phyloP scores from a whole-genome alignment of 2,113 vertebrate species.

The Nesoenas mayeri region DNA sequence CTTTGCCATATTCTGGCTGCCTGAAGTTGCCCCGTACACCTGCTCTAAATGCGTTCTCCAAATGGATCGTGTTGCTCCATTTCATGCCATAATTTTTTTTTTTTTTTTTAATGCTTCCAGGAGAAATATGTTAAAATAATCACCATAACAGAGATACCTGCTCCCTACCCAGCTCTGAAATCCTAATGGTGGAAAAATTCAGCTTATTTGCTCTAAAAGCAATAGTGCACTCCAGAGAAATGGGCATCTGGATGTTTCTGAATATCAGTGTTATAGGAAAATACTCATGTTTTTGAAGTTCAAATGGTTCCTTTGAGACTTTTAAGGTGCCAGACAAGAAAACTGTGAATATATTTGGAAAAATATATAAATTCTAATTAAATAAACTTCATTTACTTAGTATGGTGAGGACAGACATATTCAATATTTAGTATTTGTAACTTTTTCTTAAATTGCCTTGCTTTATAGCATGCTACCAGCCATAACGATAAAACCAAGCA shows the following conservation, averaged over 20 bases:
- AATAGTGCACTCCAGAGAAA: conserved; percentile 8
- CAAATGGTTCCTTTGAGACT: conserved; percentile 17
- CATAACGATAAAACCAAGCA: conserved; percentile 57
- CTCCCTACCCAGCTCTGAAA: conserved; percentile 38
- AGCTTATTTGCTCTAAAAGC: conserved; percentile 31
- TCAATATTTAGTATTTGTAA: not conserved
- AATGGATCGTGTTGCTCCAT: not conserved
- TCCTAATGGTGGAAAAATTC: conserved; percentile 38
- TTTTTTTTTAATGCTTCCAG: conserved; percentile 27
- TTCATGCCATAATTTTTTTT: not conserved
- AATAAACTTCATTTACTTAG: conserved; percentile 42
- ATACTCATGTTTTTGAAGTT: not conserved
- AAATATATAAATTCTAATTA: conserved; percentile 41
- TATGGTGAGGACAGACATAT: not conserved
- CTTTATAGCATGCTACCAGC: conserved; percentile 60
- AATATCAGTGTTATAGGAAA: not conserved
- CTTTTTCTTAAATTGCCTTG: not conserved
- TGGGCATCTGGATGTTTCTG: conserved; percentile 1
- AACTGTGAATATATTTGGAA: conserved; percentile 10
- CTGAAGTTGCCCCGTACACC: conserved; percentile 39
- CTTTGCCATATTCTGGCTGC: not conserved
- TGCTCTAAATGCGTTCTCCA: conserved; percentile 55
- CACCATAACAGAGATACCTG: conserved; percentile 56
- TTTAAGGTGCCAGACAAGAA: not conserved
- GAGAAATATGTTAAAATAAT: conserved; percentile 63